These are phyloP conservation scores for Probaryconus sp. DNA, from an alignment of 1,140 invertebrate species.

Conservation along the genomic window DNA sequence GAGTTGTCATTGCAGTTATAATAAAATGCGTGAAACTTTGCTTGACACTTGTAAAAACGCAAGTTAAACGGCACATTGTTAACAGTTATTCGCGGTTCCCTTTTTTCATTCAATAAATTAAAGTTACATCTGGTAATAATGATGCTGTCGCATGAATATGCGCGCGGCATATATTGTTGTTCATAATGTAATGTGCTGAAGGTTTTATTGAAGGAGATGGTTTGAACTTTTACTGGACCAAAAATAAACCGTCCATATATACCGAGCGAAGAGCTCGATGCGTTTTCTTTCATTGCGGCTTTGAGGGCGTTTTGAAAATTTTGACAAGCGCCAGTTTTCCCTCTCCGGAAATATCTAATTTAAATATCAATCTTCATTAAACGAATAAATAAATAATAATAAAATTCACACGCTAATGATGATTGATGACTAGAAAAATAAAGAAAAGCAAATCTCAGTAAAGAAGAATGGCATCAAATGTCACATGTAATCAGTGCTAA, in stretches of 20 bases:
- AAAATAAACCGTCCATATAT: constrained; percentile 57
- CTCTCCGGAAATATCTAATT: neutral
- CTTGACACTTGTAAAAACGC: constrained; percentile 4
- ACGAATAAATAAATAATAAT: too few species aligned
- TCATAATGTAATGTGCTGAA: constrained; percentile 53
- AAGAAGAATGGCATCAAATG: too few species aligned
- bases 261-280: constrained; percentile 21
- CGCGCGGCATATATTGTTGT: constrained; percentile 52
- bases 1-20: neutral
- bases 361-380: too few species aligned
- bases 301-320: neutral
- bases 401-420: too few species aligned
- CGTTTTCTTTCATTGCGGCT: constrained; percentile 38
- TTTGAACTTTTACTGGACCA: constrained; percentile 49
- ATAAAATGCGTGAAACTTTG: constrained; percentile 1
- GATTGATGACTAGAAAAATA: too few species aligned
- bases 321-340: constrained; percentile 2
- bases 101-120: constrained; percentile 48
- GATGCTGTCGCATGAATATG: constrained; percentile 50
- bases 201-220: constrained; percentile 55
- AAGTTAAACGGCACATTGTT: constrained; percentile 21
- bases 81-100: constrained; percentile 27
- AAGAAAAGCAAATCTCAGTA: too few species aligned
- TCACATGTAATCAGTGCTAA: constrained; percentile 23
- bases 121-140: constrained; percentile 59